Evolutionary conservation across 2,797 vertebrate species (phyloP), one percentile per base, ranked within the genome.

Genomic region (Nannoperca obscura): DNA sequence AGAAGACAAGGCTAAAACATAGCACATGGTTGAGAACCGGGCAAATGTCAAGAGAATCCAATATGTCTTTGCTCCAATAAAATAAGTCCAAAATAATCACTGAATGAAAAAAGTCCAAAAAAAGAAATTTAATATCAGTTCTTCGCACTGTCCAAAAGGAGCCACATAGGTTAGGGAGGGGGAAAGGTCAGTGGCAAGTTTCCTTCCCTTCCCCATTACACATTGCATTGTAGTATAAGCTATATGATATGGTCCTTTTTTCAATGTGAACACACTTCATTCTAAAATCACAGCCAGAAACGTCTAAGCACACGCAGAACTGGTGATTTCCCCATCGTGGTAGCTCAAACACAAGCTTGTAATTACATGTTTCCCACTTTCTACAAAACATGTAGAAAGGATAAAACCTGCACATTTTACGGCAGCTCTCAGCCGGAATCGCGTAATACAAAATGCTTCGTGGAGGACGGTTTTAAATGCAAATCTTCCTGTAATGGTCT

Each of bases 401-500:
- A 71, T 50, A 63, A 63, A 81, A 57, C 44, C 70, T 10, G 32
- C 70, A 65, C 50, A 27, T 74, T 75, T 82, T 55, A 66, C 22
- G 19, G 42, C 73, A 34, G 55, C 70, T 15, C 62, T 76, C 55
- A 57, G 53, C 68, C 4, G 1, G 22, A 7, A 49, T 55, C 82
- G 24, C 15, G 17, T 34, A 44, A 38, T 30, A 40, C 70, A 63
- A 40, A 75, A 64, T 42, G 66, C 64, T 65, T 66, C 1, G 2
- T 40, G 50, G 73, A 73, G 62, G 61, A 40, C 9, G 20, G 34
- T 24, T 50, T 27, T 63, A 81, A 71, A 86, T 75, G 70, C 76
- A 86, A 74, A 88, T 89, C 83, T 85, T 75, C 63, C 59, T 14
- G 61, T 83, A 89, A 92, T 86, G 75, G 78, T 67, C 49, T 65